Conservation (phyloP, 2,888 invertebrate species). For the Idaea biselata region DNA sequence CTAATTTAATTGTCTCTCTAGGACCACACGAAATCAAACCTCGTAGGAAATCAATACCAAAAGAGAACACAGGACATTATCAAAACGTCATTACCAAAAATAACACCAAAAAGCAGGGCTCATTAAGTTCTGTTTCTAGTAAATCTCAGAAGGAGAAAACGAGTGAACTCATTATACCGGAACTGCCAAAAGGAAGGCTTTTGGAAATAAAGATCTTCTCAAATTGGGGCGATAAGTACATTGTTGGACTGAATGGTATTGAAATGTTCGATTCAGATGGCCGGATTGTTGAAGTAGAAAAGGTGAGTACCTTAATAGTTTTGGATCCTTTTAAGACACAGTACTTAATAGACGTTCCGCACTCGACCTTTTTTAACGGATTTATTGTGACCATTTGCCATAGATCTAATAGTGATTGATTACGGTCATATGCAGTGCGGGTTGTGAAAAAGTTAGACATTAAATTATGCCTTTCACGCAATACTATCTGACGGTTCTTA, state of each 20-base stretch:
- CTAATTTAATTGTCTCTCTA: slow-evolving; percentile 15
- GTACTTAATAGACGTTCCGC: not conserved
- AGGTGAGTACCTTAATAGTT: slow-evolving; percentile 66
- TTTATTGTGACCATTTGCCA: no score
- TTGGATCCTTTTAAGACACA: not conserved
- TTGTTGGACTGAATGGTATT: slow-evolving; percentile 89
- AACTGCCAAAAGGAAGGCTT: slow-evolving; percentile 85
- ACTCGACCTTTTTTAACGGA: no score
- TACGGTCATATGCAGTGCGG: no score
- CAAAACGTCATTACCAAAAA: slow-evolving; percentile 43
- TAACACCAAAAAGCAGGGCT: slow-evolving; percentile 44
- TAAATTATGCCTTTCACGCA: no score
- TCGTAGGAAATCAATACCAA: slow-evolving; percentile 37
- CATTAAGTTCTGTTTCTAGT: slow-evolving; percentile 44
- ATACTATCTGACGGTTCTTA: no score
- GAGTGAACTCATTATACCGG: slow-evolving; percentile 86
- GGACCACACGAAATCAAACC: slow-evolving; percentile 40
- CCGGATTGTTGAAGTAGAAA: slow-evolving; percentile 78
- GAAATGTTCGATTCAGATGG: slow-evolving; percentile 86
- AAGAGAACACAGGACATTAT: slow-evolving; percentile 34
- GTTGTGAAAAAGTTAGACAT: no score
- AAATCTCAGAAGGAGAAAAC: slow-evolving; percentile 49
- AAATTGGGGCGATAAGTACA: slow-evolving; percentile 91
- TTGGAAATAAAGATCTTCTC: slow-evolving; percentile 84
- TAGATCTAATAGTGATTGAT: no score